Conservation (phyloP, 1,140 invertebrate genomes). For the Leptestheria dahalacensis region DNA sequence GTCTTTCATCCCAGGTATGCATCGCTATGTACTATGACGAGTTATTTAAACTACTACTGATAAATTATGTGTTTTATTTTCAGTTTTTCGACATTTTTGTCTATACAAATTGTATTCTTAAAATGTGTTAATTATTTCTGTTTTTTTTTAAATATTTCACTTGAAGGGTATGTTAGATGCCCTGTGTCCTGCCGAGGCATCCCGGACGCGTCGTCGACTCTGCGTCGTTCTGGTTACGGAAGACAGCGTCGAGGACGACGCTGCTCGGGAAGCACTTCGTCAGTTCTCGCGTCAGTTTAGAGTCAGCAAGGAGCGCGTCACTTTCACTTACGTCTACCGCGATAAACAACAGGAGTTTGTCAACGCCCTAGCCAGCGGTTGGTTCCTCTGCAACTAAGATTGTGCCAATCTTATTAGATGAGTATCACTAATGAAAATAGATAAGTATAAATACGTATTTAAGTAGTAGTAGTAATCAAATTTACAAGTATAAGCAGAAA, state of each 20-base stretch:
- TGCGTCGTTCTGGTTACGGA: constrained; percentile 74
- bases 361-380: constrained; percentile 43
- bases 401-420: no score
- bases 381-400: neutral
- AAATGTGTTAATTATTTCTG: constrained; percentile 14
- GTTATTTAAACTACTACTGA: neutral
- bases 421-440: no score
- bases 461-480: no score
- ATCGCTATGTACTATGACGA: no score
- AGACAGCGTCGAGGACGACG: constrained; percentile 33
- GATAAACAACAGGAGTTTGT: constrained; percentile 69
- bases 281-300: constrained; percentile 24
- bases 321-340: constrained; percentile 60
- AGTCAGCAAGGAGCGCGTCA: constrained; percentile 49
- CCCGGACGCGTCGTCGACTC: constrained; percentile 59
- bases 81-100: neutral
- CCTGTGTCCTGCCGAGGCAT: constrained; percentile 74
- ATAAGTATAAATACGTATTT: no score
- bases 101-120: neutral
- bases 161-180: constrained; percentile 53
- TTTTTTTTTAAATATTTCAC: constrained; percentile 20
- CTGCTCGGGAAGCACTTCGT: constrained; percentile 29
- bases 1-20: constrained; percentile 80
- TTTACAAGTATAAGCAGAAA: no score
- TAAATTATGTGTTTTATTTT: neutral